phyloP scores from a whole-genome alignment of 2,113 vertebrate genomes.

The Neomonachus schauinslandi region DNA sequence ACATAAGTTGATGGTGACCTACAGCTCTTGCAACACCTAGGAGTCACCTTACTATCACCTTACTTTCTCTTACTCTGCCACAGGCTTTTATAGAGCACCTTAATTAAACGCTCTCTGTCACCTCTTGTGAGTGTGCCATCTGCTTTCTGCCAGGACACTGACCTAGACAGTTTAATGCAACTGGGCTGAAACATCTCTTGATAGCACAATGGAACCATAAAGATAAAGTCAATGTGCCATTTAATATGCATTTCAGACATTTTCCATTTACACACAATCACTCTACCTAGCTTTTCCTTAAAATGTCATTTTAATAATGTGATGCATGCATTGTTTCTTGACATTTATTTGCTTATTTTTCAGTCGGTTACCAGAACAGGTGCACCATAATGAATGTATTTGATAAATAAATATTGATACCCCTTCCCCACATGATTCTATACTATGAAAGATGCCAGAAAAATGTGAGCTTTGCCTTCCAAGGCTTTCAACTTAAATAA shows the following conservation, averaged over 20 bases:
- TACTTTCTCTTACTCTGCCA: neutral
- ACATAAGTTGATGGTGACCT: neutral
- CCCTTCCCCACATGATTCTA: neutral
- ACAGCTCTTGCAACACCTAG: neutral
- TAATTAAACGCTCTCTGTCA: neutral
- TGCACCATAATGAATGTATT: neutral
- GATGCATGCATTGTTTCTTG: neutral
- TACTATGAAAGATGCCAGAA: neutral
- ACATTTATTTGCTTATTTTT: neutral
- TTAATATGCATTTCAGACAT: neutral
- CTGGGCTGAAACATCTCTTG: neutral
- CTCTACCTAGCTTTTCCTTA: neutral
- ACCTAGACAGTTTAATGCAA: neutral
- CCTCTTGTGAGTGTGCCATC: neutral
- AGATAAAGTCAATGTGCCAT: neutral
- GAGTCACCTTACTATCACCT: neutral
- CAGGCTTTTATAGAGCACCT: neutral
- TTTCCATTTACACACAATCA: neutral
- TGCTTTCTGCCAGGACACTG: neutral
- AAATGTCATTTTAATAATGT: neutral
- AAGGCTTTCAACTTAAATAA: neutral
- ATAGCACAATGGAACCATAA: neutral
- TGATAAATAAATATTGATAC: neutral
- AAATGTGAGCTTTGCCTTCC: neutral
- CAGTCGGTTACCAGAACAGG: neutral